Percentiles rank a stretch among this genome's conserved stretches.
These are phyloP conservation scores for Drosophila littoralis DNA, from an alignment of 1,140 invertebrate species.

Conservation along the genomic window DNA sequence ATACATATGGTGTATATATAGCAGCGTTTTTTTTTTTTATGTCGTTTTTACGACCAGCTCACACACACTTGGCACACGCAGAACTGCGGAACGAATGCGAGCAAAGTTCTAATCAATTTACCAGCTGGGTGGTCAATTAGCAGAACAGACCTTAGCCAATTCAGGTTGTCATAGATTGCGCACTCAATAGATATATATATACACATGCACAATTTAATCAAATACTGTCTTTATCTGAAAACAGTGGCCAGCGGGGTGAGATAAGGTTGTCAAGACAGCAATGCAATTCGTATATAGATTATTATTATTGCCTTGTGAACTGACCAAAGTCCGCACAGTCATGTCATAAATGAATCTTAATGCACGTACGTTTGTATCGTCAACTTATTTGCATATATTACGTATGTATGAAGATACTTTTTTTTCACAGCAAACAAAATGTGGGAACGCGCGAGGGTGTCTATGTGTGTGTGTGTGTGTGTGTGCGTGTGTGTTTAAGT, in stretches of 20 bases:
- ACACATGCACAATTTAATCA: background rate
- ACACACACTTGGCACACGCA: slow-evolving; percentile 20
- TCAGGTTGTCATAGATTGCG: background rate
- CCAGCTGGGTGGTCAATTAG: slow-evolving; percentile 6
- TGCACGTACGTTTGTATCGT: slow-evolving; percentile 5
- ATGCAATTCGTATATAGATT: slow-evolving; percentile 27
- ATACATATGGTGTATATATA: background rate
- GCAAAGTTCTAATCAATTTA: slow-evolving; percentile 23
- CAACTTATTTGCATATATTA: slow-evolving; percentile 39
- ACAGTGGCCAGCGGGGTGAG: background rate
- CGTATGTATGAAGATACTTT: slow-evolving; percentile 36
- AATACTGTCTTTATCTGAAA: background rate
- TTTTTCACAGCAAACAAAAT: slow-evolving; percentile 22
- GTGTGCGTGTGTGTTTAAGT: background rate
- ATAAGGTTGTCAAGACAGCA: slow-evolving; percentile 7
- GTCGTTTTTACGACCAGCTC: slow-evolving; percentile 1
- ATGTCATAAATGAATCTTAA: slow-evolving; percentile 14
- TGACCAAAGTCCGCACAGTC: slow-evolving; percentile 41
- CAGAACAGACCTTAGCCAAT: background rate
- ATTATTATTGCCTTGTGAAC: slow-evolving; percentile 20
- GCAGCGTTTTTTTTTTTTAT: background rate
- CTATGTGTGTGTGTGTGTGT: background rate
- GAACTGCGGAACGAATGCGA: slow-evolving; percentile 5
- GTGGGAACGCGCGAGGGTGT: slow-evolving; percentile 6
- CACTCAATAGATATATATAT: background rate